phyloP scores from a whole-genome alignment of 37 sponge, comb jelly and placozoan genomes.

The Hexactinellida sp. region DNA sequence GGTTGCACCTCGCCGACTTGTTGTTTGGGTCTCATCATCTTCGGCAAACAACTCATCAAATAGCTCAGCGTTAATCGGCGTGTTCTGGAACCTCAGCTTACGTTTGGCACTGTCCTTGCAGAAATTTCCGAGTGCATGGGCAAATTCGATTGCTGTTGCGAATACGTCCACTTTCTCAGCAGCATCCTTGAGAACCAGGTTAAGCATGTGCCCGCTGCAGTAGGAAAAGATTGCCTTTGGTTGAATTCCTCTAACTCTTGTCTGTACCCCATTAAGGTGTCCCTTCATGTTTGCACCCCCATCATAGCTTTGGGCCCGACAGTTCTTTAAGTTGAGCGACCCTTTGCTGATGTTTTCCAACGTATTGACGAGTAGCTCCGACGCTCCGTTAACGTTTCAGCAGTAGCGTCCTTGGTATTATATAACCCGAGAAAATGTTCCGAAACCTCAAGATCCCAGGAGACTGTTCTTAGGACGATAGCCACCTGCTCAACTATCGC shows the following conservation, averaged over 20 bases:
- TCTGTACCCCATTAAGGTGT: neutral
- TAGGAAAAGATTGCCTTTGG: neutral
- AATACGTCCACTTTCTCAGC: conserved; percentile 13
- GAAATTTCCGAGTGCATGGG: neutral
- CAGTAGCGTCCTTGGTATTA: conserved; percentile 13
- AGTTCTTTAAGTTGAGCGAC: neutral
- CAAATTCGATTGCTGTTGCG: conserved; percentile 1
- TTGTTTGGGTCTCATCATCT: neutral
- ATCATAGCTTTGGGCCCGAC: conserved; percentile 3
- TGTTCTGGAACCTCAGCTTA: neutral
- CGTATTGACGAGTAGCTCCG: neutral
- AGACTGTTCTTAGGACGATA: conserved; percentile 15
- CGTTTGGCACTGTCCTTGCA: conserved; percentile 4
- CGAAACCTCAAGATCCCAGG: conserved; percentile 2
- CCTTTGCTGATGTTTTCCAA: conserved; percentile 12
- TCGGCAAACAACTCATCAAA: neutral
- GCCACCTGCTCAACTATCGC: conserved; percentile 10
- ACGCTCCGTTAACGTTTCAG: neutral
- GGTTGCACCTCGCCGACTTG: neutral
- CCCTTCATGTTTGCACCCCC: neutral
- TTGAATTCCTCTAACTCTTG: conserved; percentile 15
- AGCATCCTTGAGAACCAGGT: neutral
- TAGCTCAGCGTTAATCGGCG: neutral
- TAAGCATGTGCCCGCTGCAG: neutral
- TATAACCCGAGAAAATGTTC: neutral